Evolutionary conservation across 2,888 invertebrate species (phyloP).

Genomic region (Drosophila pullipes): DNA sequence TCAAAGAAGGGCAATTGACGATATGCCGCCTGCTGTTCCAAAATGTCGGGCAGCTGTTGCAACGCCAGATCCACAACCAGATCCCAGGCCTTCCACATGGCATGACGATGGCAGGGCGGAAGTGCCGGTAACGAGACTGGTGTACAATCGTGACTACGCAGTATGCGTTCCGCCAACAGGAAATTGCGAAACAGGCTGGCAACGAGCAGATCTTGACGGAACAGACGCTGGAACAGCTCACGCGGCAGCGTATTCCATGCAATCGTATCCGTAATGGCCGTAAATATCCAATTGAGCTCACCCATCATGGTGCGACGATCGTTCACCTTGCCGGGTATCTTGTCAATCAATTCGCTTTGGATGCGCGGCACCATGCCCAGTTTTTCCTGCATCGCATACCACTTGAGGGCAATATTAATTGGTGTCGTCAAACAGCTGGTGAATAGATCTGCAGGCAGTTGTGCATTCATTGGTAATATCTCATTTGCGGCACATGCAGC

Average conservation of each 20-base stretch:
- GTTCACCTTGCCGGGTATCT: constrained; percentile 97
- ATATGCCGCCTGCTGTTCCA: constrained; percentile 88
- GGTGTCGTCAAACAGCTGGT: constrained; percentile 99
- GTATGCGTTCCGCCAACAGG: constrained; percentile 97
- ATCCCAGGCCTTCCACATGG: constrained; percentile 99
- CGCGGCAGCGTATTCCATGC: constrained; percentile 98
- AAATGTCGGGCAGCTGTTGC: constrained; percentile 93
- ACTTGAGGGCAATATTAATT: constrained; percentile 97
- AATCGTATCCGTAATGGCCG: constrained; percentile 99
- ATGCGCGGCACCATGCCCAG: constrained; percentile 93
- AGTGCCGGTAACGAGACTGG: constrained; percentile 97
- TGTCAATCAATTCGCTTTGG: constrained; percentile 94
- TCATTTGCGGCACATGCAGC: constrained; percentile 98
- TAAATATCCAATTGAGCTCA: constrained; percentile 99
- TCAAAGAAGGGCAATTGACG: constrained; percentile 97
- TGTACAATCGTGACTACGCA: constrained; percentile 98
- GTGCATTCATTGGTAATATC: constrained; percentile 97
- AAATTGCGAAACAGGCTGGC: constrained; percentile 99
- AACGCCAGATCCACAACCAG: constrained; percentile 97
- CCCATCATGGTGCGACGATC: constrained; percentile 99
- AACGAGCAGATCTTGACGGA: constrained; percentile 98
- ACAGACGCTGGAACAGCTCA: constrained; percentile 97
- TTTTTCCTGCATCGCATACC: constrained; percentile 95
- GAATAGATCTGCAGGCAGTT: constrained; percentile 98
- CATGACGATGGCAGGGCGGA: constrained; percentile 95